Evolutionary conservation across 2,888 invertebrate genomes (phyloP), one percentile per base, ranked within the genome.

Genomic region (Microchrysa polita): DNA sequence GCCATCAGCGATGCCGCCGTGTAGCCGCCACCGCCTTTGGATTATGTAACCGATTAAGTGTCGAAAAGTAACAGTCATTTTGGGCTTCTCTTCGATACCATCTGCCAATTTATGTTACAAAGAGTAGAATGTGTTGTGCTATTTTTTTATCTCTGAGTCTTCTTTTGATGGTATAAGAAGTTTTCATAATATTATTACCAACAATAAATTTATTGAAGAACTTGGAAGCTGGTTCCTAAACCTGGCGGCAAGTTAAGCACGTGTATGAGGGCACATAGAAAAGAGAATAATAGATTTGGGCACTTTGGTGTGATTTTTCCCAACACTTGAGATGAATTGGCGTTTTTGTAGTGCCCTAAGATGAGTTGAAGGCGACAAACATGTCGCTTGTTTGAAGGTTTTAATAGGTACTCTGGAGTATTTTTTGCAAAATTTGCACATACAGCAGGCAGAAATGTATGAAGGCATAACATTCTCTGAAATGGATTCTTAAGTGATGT

Each of bases 31-130:
- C 27, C 48, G 48, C 16, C 48, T 48, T 48, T 2, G 48, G 48
- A n/a, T 48, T 48, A 48, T 48, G 48, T 48, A 48, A 48, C 48
- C 48, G 14, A 48, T n/a, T 48, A 48, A 48, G 55, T 55, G 55
- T 18, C 55, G 55, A 55, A 55, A 55, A 20, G 55, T 55, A 55
- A 55, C 22, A 55, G 18, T 16, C 55, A 55, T 20, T 55, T 55
- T 2, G 20, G 18, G 10, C 18, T 34, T 34, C 27, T 16, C 18
- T 55, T 55, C 55, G n/a, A n/a, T 55, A 20, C 18, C 20, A 55
- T 55, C 18, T 55, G 55, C 55, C 55, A 55, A 55, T 55, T n/a
- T n/a, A n/a, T n/a, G n/a, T n/a, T 55, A 55, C 55, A 18, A 16
- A 55, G 55, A 20, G 16, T 12, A n/a, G 48, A 48, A 48, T 48